Evolutionary conservation across 2,113 vertebrate genomes (phyloP), one percentile per base, ranked within the genome.

Genomic region (Smithornis capensis): DNA sequence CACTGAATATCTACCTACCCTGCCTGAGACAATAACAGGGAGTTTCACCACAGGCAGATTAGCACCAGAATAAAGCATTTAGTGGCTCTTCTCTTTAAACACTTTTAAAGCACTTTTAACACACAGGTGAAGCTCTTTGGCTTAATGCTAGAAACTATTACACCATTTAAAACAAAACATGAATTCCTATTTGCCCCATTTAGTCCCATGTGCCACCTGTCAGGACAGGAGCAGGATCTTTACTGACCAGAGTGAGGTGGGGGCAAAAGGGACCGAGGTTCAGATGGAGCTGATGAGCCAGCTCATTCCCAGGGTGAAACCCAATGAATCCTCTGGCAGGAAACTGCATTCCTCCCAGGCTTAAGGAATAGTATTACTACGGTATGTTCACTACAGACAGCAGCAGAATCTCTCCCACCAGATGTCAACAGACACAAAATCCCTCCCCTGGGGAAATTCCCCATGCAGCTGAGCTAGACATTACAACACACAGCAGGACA

Each of bases 231-330:
- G 38, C 10, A 69, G 63, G 59, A 77, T 50, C 62, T 57, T 37
- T 33, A 37, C 0, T n/a, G 64, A 47, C 29, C 47, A 27, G 10
- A 70, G 19, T 21, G 37, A 70, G 19, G 42, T 1, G 3, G 0
- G 19, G 19, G 74, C 57, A 76, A 7, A 50, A 62, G 25, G 29
- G 31, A 49, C 37, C 0, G 4, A 74, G 37, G 19, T 37, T 40
- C 38, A 68, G 44, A 12, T 3, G 13, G 50, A 83, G 27, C 75
- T 37, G 14, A 10, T 4, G 63, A 86, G 28, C 27, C 75, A 37
- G 42, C 2, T 8, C 9, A 0, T 42, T 33, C 57, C 87, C 65
- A 59, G 29, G 35, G 60, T 2, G 53, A 90, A 88, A 83, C 7
- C 24, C 27, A 65, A 22, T 0, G 1, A 70, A 62, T 40, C 60